Percentiles rank a stretch among this genome's conserved stretches.
Conservation (phyloP, 2,888 invertebrate species). For the Lepidocyrtoides sp. region DNA sequence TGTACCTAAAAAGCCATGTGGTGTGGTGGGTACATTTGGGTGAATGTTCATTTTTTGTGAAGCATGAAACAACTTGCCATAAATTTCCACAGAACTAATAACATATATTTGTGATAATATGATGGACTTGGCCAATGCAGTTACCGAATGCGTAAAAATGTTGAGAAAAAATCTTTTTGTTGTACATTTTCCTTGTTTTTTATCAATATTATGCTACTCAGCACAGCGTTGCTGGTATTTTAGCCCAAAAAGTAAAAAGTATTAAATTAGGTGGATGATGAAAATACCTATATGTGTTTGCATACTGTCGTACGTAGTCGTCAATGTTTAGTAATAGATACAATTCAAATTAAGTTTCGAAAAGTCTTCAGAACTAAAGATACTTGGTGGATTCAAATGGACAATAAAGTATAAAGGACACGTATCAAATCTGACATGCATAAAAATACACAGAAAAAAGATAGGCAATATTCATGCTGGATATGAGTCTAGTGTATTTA, state of each 20-base stretch:
- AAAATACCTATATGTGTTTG: no score
- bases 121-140: background rate
- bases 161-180: background rate
- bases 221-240: background rate
- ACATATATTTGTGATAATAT: background rate
- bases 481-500: no score
- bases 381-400: no score
- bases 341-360: no score
- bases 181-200: background rate
- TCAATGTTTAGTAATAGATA: no score
- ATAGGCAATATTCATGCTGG: no score
- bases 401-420: no score
- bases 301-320: no score
- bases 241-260: background rate
- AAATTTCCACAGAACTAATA: constrained; percentile 10
- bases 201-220: background rate
- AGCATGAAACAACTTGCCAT: background rate
- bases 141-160: background rate
- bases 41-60: background rate
- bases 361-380: no score
- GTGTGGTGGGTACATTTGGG: background rate
- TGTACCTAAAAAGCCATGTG: constrained; percentile 27
- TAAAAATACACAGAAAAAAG: no score
- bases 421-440: no score
- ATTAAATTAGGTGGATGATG: background rate